phyloP scores from a whole-genome alignment of 64 coral and sea anemone species.

The Cladopsammia gracilis region DNA sequence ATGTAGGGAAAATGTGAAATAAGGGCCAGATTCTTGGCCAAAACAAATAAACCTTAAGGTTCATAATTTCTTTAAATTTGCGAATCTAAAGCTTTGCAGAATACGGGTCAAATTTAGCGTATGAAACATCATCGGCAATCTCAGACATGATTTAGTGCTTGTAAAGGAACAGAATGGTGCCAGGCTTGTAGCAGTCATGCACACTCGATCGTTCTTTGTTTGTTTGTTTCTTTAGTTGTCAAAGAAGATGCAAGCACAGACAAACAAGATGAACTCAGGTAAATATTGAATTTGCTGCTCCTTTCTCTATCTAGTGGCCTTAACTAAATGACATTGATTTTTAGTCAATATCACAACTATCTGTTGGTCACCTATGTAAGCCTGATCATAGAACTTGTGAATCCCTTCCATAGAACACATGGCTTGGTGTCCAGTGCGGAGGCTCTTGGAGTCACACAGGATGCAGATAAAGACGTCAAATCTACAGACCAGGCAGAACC shows the following conservation, averaged over 20 bases:
- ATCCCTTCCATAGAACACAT: background rate
- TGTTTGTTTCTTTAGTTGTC: constrained; percentile 22
- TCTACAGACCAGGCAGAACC: constrained; percentile 37
- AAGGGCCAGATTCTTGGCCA: too few species aligned
- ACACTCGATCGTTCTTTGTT: too few species aligned
- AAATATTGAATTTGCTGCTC: background rate
- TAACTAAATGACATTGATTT: too few species aligned
- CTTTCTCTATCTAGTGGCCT: background rate
- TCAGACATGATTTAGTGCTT: background rate
- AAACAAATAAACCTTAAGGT: too few species aligned
- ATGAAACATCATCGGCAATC: too few species aligned
- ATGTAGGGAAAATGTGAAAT: too few species aligned
- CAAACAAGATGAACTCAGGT: constrained; percentile 14
- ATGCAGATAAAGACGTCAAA: background rate
- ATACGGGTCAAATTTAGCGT: too few species aligned
- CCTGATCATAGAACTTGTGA: background rate
- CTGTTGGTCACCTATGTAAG: too few species aligned
- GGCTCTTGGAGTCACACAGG: constrained; percentile 21
- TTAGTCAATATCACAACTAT: too few species aligned
- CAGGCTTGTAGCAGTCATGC: background rate
- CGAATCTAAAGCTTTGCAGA: too few species aligned
- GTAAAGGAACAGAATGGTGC: background rate
- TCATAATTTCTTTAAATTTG: too few species aligned
- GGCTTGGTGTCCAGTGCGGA: constrained; percentile 37
- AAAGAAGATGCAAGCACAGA: background rate